Evolutionary conservation across 2,113 vertebrate species (phyloP).

Genomic region (Puma concolor): DNA sequence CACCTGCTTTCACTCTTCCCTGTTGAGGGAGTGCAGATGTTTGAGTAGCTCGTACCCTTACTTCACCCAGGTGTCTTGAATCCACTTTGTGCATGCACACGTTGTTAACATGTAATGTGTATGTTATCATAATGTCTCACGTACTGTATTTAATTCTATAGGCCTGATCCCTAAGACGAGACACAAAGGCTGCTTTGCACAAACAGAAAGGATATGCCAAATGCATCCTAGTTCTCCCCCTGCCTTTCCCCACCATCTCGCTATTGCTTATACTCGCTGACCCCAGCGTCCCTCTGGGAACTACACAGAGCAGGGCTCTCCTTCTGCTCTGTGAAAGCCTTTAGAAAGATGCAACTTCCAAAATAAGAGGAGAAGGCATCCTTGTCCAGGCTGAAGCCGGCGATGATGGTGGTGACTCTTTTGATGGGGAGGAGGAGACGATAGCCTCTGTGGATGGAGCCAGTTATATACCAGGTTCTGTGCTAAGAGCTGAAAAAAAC

Average conservation of each 20-base stretch:
- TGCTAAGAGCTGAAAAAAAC: background rate
- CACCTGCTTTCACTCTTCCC: background rate
- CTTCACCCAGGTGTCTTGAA: background rate
- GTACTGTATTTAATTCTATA: background rate
- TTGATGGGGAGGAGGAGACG: background rate
- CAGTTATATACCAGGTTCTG: background rate
- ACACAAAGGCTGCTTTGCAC: background rate
- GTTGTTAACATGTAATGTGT: background rate
- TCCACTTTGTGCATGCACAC: background rate
- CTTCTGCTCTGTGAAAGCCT: background rate
- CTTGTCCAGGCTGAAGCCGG: background rate
- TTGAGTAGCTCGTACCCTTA: background rate
- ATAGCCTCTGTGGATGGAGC: background rate
- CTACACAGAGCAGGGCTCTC: no score
- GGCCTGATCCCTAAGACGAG: background rate
- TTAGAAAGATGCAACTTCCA: background rate
- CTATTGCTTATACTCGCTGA: background rate
- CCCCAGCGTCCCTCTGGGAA: background rate
- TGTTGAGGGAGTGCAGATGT: background rate
- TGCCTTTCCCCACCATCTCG: background rate
- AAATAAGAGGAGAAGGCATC: background rate
- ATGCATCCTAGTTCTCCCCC: fast-evolving
- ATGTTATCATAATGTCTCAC: background rate
- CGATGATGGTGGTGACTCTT: background rate
- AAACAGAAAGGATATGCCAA: background rate